These are phyloP conservation scores for Mechanitis messenoides DNA, from an alignment of 2,888 invertebrate genomes.

Conservation along the genomic window DNA sequence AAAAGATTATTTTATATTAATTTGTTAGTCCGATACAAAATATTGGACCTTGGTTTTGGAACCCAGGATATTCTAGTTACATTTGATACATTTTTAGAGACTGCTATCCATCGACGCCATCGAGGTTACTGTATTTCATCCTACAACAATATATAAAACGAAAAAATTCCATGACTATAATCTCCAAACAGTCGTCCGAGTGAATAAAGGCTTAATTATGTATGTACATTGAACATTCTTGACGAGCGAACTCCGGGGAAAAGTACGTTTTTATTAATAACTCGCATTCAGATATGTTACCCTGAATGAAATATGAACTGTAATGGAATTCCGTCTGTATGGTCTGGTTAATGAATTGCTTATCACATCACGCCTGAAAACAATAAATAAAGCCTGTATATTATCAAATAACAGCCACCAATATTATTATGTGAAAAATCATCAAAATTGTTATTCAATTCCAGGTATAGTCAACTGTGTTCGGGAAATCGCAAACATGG, in stretches of 20 bases:
- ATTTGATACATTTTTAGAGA: too few relatives aligned
- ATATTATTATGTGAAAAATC: too few relatives aligned
- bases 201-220: conserved; percentile 24
- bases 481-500: conserved; percentile 44
- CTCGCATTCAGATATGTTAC: not conserved
- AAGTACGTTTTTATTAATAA: not conserved
- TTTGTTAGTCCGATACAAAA: too few relatives aligned
- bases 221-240: conserved; percentile 19
- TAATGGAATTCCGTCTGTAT: not conserved
- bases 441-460: conserved; percentile 9
- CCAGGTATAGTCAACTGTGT: conserved; percentile 25
- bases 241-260: conserved; percentile 3
- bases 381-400: not conserved
- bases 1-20: too few relatives aligned
- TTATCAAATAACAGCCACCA: not conserved
- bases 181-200: not conserved
- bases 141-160: too few relatives aligned
- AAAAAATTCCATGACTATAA: not conserved
- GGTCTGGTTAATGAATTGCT: not conserved
- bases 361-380: not conserved
- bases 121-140: too few relatives aligned
- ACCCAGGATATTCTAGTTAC: too few relatives aligned
- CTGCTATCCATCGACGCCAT: too few relatives aligned
- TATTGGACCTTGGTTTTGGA: too few relatives aligned
- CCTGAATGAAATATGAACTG: not conserved